Percentiles rank a stretch among this genome's conserved stretches.
These are phyloP conservation scores for Apoderus coryli DNA, from an alignment of 2,888 invertebrate species.

Conservation along the genomic window DNA sequence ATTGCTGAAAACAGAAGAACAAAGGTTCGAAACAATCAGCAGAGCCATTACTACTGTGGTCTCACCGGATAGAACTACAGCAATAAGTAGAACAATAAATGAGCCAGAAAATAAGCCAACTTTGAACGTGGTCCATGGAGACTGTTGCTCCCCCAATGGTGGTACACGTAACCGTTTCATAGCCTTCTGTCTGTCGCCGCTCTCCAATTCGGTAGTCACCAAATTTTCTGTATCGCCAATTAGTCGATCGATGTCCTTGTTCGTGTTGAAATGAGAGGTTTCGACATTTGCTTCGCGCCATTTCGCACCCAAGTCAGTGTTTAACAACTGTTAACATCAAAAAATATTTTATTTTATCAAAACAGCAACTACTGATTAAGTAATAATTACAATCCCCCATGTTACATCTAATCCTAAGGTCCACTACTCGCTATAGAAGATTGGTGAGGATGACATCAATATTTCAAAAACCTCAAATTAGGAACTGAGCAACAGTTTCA, in stretches of 20 bases:
- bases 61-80: constrained; percentile 54
- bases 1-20: too few species aligned
- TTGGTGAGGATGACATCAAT: too few species aligned
- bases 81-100: constrained; percentile 57
- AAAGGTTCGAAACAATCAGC: background rate
- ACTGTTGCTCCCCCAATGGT: constrained; percentile 54
- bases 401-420: too few species aligned
- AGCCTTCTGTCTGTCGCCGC: constrained; percentile 67
- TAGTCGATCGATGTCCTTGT: constrained; percentile 71
- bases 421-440: too few species aligned
- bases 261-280: constrained; percentile 67
- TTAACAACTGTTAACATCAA: constrained; percentile 40
- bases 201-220: constrained; percentile 56
- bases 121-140: constrained; percentile 71
- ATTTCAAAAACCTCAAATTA: too few species aligned
- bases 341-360: too few species aligned
- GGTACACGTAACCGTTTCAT: constrained; percentile 51
- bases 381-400: too few species aligned
- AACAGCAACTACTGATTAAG: too few species aligned
- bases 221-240: constrained; percentile 65
- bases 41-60: background rate
- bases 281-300: constrained; percentile 73
- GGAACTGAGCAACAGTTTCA: too few species aligned
- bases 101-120: constrained; percentile 74
- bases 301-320: constrained; percentile 48